Conservation (phyloP, 2,888 invertebrate genomes). For the Melangyna quadrimaculata region DNA sequence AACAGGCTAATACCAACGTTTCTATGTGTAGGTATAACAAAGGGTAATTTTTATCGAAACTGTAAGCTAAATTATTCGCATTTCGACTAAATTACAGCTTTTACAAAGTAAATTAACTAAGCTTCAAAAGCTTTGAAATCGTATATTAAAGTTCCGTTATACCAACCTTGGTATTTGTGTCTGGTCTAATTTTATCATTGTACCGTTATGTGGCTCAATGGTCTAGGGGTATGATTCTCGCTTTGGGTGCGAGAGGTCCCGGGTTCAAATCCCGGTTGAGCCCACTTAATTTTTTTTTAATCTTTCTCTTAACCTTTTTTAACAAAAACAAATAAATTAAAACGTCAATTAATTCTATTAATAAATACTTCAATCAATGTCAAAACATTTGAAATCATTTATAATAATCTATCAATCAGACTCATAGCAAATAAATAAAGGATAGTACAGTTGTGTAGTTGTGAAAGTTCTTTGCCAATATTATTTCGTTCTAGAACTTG, state of each 20-base stretch:
- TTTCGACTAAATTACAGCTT: not conserved
- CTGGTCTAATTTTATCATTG: rapidly evolving
- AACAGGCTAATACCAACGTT: no score
- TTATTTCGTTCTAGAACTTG: slow-evolving; percentile 55
- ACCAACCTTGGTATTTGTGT: not conserved
- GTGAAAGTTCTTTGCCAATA: slow-evolving; percentile 49
- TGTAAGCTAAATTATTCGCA: not conserved
- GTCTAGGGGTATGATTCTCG: slow-evolving; percentile 81
- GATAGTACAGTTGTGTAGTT: not conserved
- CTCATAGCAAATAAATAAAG: not conserved
- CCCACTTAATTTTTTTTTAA: slow-evolving; percentile 70
- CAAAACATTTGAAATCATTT: slow-evolving; percentile 36
- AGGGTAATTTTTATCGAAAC: no score
- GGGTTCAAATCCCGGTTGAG: slow-evolving; percentile 81
- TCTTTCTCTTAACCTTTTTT: not conserved
- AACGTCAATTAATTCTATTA: slow-evolving; percentile 20
- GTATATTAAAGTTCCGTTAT: not conserved
- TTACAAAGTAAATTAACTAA: not conserved
- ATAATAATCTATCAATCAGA: slow-evolving; percentile 63
- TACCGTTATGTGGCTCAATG: slow-evolving; percentile 77
- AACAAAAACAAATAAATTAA: not conserved
- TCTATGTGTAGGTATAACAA: no score
- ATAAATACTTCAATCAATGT: slow-evolving; percentile 49
- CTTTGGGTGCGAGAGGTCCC: slow-evolving; percentile 81
- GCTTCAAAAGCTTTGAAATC: not conserved